These are phyloP conservation scores for Euphonia xanthogaster DNA, from an alignment of 2,797 vertebrate species.

Conservation along the genomic window DNA sequence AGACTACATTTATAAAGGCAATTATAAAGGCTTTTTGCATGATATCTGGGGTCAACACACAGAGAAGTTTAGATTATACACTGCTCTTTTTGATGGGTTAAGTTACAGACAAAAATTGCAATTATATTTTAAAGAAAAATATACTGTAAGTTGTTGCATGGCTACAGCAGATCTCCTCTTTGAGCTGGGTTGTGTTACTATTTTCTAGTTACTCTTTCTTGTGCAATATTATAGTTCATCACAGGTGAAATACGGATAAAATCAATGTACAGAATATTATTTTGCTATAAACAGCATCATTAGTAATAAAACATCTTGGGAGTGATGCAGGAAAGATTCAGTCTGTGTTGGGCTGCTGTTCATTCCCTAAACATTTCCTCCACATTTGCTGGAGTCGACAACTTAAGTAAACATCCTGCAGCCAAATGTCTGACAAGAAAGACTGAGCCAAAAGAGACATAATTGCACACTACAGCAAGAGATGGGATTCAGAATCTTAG, in stretches of 20 bases:
- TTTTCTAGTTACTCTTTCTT: conserved; percentile 57
- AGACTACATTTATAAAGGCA: conserved; percentile 54
- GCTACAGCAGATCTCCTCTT: conserved; percentile 8
- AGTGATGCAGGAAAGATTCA: conserved; percentile 6
- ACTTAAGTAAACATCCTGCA: conserved; percentile 20
- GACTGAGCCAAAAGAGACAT: background rate
- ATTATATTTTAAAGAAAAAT: background rate
- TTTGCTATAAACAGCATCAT: conserved; percentile 41
- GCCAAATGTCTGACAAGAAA: conserved; percentile 7
- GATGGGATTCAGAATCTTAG: background rate
- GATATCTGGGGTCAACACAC: conserved; percentile 45
- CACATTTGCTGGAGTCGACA: conserved; percentile 41
- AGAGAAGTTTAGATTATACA: conserved; percentile 13
- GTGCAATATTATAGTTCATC: conserved; percentile 38
- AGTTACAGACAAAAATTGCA: conserved; percentile 44
- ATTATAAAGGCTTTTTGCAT: conserved; percentile 35
- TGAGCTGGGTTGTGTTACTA: background rate
- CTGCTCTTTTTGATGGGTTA: conserved; percentile 11
- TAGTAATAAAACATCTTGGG: conserved; percentile 40
- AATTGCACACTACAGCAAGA: background rate
- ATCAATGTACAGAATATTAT: conserved; percentile 61
- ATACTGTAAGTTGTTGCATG: conserved; percentile 30
- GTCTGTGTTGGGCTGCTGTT: background rate
- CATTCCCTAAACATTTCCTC: conserved; percentile 12
- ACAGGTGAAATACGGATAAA: conserved; percentile 59